Base-by-base conservation (phyloP, 2,113 vertebrate species). In the Micromys minutus region DNA sequence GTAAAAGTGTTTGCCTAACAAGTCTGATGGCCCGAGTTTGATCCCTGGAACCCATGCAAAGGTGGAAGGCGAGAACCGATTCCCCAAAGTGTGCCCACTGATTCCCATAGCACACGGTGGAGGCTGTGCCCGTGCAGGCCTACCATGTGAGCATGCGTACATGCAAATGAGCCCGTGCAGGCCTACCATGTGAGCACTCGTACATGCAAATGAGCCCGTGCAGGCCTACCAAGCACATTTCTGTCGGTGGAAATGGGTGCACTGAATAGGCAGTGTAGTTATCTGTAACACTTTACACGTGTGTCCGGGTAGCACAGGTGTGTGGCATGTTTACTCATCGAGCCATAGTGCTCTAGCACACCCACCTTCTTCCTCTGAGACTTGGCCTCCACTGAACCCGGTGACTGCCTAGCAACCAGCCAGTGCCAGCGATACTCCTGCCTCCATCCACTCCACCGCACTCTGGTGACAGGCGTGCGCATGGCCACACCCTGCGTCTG, bases 281-380 rank as follows among this genome's bases (percentile, higher is more conserved):
- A 22, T 12, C 90, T 86, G 76, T 1, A 71, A 69, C 9, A 77
- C 89, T 84, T 93, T 24, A 74, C n/a, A 22, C 59, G 36, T 72
- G 69, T 72, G 69, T n/a, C 1, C 13, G 5, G 19, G 57, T 6
- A 59, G 57, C 57, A 19, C 57, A 59, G 16, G 36, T 29, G 9
- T 29, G 61, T 26, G 61, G 61, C 10, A 16, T 26, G 65, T 34
- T 29, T 10, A 4, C 12, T 11, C 65, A 15, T 9, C 31, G 29
- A 71, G 36, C 7, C 19, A 2, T 10, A 16, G 0, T 21, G 39
- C 61, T 34, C 17, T 9, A 21, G 6, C 39, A 7, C 12, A 2
- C 81, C 3, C 29, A 34, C 9, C 81, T 47, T 29, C 31, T 13
- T 22, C 42, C 4, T 6, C 45, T 13, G 29, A 85, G 42, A 34